These are phyloP conservation scores for Meganola albula DNA, from an alignment of 2,888 invertebrate genomes.

Conservation along the genomic window DNA sequence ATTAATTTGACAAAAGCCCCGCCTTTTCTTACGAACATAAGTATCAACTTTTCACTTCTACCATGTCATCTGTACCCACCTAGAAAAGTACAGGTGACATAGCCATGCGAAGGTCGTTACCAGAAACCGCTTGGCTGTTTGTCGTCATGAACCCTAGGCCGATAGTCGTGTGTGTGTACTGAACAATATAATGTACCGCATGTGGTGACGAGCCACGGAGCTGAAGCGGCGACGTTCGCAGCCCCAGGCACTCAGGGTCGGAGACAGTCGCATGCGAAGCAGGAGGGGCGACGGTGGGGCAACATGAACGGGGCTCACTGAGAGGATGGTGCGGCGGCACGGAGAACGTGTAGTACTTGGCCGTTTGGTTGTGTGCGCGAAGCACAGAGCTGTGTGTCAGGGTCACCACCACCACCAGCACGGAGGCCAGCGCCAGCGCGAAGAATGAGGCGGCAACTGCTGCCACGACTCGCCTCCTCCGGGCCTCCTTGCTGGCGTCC, in stretches of 20 bases:
- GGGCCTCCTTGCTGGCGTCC: constrained; percentile 80
- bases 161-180: constrained; percentile 41
- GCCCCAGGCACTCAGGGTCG: constrained; percentile 74
- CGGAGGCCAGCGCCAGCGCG: constrained; percentile 84
- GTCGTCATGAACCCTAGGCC: constrained; percentile 35
- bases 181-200: constrained; percentile 61
- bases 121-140: constrained; percentile 38
- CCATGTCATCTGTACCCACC: constrained; percentile 17
- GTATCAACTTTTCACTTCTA: constrained; percentile 20
- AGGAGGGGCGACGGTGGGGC: constrained; percentile 77
- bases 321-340: constrained; percentile 79
- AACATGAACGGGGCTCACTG: constrained; percentile 79
- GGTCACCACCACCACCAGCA: constrained; percentile 87
- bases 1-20: constrained; percentile 50
- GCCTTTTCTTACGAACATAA: constrained; percentile 31
- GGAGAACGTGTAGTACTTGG: constrained; percentile 82
- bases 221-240: constrained; percentile 68
- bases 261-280: constrained; percentile 78
- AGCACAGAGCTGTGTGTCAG: constrained; percentile 84
- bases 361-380: constrained; percentile 79
- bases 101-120: constrained; percentile 15
- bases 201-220: constrained; percentile 48
- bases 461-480: constrained; percentile 83
- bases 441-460: constrained; percentile 84
- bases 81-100: constrained; percentile 10